A percentile compares a stretch with the other conserved stretches of the same genome.
phyloP scores from a whole-genome alignment of 2,888 invertebrate species.

The Phaonia tiefii region DNA sequence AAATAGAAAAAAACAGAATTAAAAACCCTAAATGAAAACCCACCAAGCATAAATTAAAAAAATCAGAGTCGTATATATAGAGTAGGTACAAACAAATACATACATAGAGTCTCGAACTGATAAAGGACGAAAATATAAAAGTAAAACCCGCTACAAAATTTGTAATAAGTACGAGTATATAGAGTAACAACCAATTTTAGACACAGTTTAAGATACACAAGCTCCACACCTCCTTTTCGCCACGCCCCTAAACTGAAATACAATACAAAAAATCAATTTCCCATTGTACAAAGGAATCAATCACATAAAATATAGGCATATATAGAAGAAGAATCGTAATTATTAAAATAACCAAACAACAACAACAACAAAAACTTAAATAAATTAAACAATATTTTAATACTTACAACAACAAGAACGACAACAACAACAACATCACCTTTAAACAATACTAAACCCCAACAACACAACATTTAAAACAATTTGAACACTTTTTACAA shows the following conservation, averaged over 20 bases:
- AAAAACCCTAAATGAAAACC: too few relatives aligned
- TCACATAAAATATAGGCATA: slow-evolving; percentile 33
- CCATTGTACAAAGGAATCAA: background rate
- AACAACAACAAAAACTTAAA: slow-evolving; percentile 51
- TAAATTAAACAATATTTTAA: slow-evolving; percentile 50
- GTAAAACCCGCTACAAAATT: background rate
- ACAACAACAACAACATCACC: slow-evolving; percentile 42
- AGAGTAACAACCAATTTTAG: slow-evolving; percentile 23
- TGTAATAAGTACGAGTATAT: background rate
- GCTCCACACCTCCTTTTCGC: background rate
- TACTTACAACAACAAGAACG: slow-evolving; percentile 61
- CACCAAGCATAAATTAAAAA: too few relatives aligned
- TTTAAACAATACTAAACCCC: slow-evolving; percentile 25
- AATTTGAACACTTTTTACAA: too few relatives aligned
- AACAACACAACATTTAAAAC: slow-evolving; percentile 44
- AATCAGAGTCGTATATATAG: too few relatives aligned
- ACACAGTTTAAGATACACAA: slow-evolving; percentile 2
- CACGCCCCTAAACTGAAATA: too few relatives aligned
- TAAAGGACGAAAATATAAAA: background rate
- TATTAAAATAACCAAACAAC: slow-evolving; percentile 30
- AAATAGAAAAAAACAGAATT: too few relatives aligned
- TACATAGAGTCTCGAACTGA: background rate
- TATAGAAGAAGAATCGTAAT: background rate
- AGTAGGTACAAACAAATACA: too few relatives aligned
- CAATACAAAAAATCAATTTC: too few relatives aligned